Conservation (phyloP, 2,113 vertebrate genomes). For the Struthio camelus region DNA sequence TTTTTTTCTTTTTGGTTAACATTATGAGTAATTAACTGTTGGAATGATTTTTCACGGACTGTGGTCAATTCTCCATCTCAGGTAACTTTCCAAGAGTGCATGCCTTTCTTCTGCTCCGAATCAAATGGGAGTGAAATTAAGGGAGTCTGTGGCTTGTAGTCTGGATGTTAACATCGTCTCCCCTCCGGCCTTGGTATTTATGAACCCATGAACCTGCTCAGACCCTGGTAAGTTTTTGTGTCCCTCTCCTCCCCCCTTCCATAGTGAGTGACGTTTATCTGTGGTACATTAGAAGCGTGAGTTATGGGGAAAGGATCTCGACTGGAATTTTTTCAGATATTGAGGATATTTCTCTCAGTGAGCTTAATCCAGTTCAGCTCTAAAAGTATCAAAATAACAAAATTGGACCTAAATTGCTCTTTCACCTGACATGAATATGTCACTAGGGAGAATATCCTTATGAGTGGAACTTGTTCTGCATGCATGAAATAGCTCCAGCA, state of each 20-base stretch:
- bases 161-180: background rate
- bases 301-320: background rate
- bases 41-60: background rate
- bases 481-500: background rate
- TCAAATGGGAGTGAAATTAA: background rate
- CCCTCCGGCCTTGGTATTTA: background rate
- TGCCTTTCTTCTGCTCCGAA: background rate
- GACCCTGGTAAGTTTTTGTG: background rate
- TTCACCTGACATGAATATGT: rapidly evolving
- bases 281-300: background rate
- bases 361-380: background rate
- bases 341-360: background rate
- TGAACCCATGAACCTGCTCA: background rate
- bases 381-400: background rate
- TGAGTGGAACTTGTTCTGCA: background rate
- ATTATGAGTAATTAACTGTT: background rate
- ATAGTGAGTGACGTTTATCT: background rate
- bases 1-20: background rate
- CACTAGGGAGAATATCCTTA: background rate
- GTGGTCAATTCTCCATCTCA: background rate
- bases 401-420: background rate
- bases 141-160: background rate
- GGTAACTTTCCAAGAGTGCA: background rate
- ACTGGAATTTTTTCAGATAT: background rate
- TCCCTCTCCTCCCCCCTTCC: background rate